Percentiles rank a stretch among this genome's conserved stretches.
These are phyloP conservation scores for Notodonta ziczac DNA, from an alignment of 2,888 invertebrate species.

Conservation along the genomic window DNA sequence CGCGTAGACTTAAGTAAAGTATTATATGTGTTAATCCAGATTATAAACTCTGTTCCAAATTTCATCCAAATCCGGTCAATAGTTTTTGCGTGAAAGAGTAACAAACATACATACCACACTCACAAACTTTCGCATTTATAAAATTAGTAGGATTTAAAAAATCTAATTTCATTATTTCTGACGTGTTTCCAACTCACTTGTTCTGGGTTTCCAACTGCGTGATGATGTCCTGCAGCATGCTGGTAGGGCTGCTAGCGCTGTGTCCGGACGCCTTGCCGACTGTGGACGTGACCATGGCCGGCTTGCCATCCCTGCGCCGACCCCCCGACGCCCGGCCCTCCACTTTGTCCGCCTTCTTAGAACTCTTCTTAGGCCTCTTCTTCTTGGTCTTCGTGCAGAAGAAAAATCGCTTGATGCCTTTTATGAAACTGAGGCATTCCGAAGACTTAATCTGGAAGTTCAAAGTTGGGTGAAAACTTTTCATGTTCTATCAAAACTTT, in stretches of 20 bases:
- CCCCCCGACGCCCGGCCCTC: constrained; percentile 35
- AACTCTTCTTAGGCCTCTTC: constrained; percentile 49
- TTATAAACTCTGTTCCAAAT: no score
- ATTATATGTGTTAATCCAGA: no score
- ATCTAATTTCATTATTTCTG: not conserved
- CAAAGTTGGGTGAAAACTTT: no score
- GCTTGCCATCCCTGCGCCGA: constrained; percentile 54
- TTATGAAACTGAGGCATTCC: constrained; percentile 74
- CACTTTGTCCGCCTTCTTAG: constrained; percentile 48
- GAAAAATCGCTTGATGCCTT: constrained; percentile 73
- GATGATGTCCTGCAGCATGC: constrained; percentile 89
- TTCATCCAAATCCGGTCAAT: no score
- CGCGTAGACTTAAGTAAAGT: no score
- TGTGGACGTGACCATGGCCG: constrained; percentile 73
- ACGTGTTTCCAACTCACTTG: constrained; percentile 56
- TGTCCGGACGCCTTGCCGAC: constrained; percentile 77
- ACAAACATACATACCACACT: no score
- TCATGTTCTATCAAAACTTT: no score
- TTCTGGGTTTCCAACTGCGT: constrained; percentile 88
- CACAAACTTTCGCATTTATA: no score
- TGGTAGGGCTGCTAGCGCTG: constrained; percentile 79
- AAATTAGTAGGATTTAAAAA: no score
- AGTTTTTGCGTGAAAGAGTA: no score
- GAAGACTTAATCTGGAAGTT: constrained; percentile 69
- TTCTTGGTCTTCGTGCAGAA: constrained; percentile 76